Conservation (phyloP, 2,113 vertebrate genomes). For the Semnornis frantzii region DNA sequence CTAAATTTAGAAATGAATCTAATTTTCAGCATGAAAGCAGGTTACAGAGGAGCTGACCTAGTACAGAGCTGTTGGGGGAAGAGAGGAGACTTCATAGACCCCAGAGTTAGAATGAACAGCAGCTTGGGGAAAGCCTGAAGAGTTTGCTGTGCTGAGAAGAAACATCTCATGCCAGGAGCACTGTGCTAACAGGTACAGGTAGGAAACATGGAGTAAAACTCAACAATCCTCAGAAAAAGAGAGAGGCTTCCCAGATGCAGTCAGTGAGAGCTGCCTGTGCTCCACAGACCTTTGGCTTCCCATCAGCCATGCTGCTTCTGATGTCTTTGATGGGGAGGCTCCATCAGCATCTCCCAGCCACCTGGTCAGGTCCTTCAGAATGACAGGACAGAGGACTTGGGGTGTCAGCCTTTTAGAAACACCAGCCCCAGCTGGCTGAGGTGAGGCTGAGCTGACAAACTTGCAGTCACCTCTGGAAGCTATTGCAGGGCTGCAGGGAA, state of each 20-base stretch:
- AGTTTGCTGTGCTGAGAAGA: not conserved
- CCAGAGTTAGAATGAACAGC: not conserved
- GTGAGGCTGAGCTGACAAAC: no score
- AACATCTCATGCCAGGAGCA: not conserved
- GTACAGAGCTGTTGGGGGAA: not conserved
- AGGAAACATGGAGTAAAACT: not conserved
- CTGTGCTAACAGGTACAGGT: not conserved
- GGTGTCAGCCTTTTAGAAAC: no score
- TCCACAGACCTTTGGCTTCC: not conserved
- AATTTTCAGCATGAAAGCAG: slow-evolving; percentile 31
- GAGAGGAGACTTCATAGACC: not conserved
- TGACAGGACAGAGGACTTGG: no score
- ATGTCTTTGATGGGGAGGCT: no score
- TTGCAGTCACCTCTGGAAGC: no score
- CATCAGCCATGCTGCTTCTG: no score
- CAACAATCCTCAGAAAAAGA: not conserved
- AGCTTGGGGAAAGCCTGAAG: not conserved
- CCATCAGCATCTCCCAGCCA: no score
- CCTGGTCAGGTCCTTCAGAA: no score
- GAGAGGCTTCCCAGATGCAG: not conserved
- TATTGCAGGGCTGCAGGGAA: no score
- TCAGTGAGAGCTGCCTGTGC: not conserved
- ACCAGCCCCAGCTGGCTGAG: no score
- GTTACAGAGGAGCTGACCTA: slow-evolving; percentile 42
- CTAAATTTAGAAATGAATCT: slow-evolving; percentile 39